Conservation (phyloP, 2,113 vertebrate genomes). For the Nyctibius bracteatus region DNA sequence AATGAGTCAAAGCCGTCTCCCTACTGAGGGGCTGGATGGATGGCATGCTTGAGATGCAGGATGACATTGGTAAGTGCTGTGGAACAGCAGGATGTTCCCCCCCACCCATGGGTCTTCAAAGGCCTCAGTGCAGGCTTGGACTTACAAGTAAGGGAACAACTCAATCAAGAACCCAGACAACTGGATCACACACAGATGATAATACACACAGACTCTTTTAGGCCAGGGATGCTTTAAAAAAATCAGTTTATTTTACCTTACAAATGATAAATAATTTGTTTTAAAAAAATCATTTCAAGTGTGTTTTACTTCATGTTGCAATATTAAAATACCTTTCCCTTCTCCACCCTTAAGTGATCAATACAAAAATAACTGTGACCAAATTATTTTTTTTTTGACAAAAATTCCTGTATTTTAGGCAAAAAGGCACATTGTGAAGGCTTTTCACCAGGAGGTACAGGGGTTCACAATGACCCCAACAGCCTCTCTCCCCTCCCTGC, state of each 20-base stretch:
- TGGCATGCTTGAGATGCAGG: background rate
- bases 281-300: conserved; percentile 68
- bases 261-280: conserved; percentile 81
- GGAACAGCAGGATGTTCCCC: background rate
- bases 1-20: background rate
- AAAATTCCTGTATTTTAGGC: background rate
- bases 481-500: background rate
- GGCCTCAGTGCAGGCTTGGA: background rate
- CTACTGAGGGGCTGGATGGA: accelerated
- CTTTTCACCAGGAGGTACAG: background rate
- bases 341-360: background rate
- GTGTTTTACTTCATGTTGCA: conserved; percentile 66
- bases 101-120: accelerated
- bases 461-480: background rate
- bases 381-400: background rate
- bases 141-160: background rate
- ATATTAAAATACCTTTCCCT: conserved; percentile 51
- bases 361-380: conserved; percentile 59
- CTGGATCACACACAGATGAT: background rate
- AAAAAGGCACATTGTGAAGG: conserved; percentile 66
- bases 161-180: background rate
- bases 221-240: conserved; percentile 16
- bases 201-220: background rate
- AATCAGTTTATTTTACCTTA: conserved; percentile 77
- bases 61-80: accelerated